These are phyloP conservation scores for Pocota personata DNA, from an alignment of 2,888 invertebrate genomes.

Conservation along the genomic window DNA sequence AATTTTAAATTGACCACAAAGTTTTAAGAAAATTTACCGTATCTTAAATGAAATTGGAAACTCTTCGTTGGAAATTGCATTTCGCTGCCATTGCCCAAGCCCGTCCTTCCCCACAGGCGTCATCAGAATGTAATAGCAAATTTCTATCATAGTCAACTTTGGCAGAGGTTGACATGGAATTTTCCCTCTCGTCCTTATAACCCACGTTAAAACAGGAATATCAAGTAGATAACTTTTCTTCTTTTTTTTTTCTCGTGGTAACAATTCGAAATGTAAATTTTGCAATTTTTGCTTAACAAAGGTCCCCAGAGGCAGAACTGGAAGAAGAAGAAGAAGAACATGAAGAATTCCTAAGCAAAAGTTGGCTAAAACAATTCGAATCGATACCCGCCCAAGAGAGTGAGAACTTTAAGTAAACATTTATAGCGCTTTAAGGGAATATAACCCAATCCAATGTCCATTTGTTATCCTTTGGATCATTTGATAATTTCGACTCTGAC, in stretches of 20 bases:
- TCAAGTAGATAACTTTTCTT: constrained; percentile 68
- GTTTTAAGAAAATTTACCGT: neutral
- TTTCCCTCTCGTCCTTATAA: constrained; percentile 20
- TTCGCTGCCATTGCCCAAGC: too few species aligned
- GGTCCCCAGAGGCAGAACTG: constrained; percentile 61
- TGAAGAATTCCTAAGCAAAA: constrained; percentile 31
- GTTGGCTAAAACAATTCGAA: constrained; percentile 55
- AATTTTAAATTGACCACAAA: neutral
- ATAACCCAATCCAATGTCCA: neutral
- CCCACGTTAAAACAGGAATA: constrained; percentile 59
- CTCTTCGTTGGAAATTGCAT: constrained; percentile 57
- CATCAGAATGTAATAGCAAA: constrained; percentile 21
- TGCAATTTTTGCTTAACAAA: constrained; percentile 63
- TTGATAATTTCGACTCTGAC: constrained; percentile 25
- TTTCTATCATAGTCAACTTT: constrained; percentile 38
- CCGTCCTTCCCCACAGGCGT: neutral
- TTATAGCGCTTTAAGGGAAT: constrained; percentile 29
- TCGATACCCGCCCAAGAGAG: constrained; percentile 8
- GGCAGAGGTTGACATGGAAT: constrained; percentile 48
- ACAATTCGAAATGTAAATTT: constrained; percentile 73
- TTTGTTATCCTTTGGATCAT: constrained; percentile 49
- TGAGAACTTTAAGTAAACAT: constrained; percentile 34
- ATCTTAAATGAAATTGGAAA: constrained; percentile 50
- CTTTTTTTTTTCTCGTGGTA: constrained; percentile 41
- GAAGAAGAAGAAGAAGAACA: constrained; percentile 16